phyloP scores from a whole-genome alignment of 2,113 vertebrate species.

The Mungos mungo region DNA sequence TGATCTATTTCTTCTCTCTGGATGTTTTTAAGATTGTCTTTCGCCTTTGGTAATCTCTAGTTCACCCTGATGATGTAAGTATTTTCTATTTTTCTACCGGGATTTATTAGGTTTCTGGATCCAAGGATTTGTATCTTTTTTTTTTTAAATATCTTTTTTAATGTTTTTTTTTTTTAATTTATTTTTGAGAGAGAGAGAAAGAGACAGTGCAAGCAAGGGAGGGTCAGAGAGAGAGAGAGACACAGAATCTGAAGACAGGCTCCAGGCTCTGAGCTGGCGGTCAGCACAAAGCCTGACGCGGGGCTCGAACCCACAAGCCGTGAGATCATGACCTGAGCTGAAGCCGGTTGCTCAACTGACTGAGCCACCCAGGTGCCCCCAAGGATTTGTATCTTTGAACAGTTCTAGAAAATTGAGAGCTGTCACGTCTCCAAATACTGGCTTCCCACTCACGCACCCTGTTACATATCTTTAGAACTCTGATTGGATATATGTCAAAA shows the following conservation, averaged over 20 bases:
- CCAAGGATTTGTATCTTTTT: neutral
- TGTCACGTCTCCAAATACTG: neutral
- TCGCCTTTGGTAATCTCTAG: neutral
- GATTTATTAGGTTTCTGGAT: neutral
- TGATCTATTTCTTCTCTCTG: conserved; percentile 1
- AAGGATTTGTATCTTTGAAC: neutral
- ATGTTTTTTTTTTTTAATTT: too few species aligned
- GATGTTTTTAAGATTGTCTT: neutral
- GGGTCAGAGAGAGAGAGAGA: too few species aligned
- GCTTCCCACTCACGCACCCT: neutral
- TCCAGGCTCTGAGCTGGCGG: too few species aligned
- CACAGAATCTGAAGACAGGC: too few species aligned
- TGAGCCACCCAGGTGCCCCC: too few species aligned
- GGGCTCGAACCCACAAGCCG: too few species aligned
- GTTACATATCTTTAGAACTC: neutral
- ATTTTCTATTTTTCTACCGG: neutral
- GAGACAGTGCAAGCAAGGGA: too few species aligned
- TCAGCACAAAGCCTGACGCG: too few species aligned
- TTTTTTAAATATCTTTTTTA: neutral
- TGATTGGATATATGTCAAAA: neutral
- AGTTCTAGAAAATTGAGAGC: neutral
- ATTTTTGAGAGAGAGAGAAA: too few species aligned
- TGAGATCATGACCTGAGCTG: too few species aligned
- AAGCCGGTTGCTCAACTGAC: too few species aligned
- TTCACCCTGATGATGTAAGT: neutral